Evolutionary conservation across 2,113 vertebrate species (phyloP).

Genomic region (Centropus unirufus): DNA sequence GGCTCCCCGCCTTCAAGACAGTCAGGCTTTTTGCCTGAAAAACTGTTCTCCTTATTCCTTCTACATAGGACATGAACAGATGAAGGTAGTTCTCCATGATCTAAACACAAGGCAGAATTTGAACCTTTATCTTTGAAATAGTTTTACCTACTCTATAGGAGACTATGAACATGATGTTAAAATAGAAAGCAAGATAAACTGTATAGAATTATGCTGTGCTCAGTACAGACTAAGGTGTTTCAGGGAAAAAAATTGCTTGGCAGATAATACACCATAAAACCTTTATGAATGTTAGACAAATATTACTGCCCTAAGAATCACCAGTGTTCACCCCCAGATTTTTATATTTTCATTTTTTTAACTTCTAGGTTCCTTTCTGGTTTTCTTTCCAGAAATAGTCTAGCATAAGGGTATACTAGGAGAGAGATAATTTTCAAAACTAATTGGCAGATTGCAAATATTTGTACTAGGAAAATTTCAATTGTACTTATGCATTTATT

Average conservation of each 20-base stretch:
- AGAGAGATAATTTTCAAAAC: background rate
- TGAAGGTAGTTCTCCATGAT: background rate
- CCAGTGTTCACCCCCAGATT: fast-evolving
- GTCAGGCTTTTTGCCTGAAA: background rate
- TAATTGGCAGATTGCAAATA: background rate
- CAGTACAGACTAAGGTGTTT: background rate
- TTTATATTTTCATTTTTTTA: too few species aligned
- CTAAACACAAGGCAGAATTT: background rate
- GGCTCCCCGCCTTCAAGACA: background rate
- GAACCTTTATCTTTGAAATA: background rate
- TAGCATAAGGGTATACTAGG: background rate
- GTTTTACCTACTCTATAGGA: background rate
- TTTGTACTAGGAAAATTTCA: background rate
- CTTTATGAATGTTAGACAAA: background rate
- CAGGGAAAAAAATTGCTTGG: background rate
- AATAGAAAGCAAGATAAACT: background rate
- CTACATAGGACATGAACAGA: background rate
- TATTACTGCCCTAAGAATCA: background rate
- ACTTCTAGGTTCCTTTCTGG: background rate
- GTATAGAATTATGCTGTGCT: background rate
- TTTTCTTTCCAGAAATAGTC: background rate
- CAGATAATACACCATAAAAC: background rate
- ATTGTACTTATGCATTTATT: background rate
- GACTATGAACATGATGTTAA: background rate
- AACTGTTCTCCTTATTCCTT: background rate